Evolutionary conservation across 2,888 invertebrate species (phyloP).

Genomic region (Melanostoma scalare): DNA sequence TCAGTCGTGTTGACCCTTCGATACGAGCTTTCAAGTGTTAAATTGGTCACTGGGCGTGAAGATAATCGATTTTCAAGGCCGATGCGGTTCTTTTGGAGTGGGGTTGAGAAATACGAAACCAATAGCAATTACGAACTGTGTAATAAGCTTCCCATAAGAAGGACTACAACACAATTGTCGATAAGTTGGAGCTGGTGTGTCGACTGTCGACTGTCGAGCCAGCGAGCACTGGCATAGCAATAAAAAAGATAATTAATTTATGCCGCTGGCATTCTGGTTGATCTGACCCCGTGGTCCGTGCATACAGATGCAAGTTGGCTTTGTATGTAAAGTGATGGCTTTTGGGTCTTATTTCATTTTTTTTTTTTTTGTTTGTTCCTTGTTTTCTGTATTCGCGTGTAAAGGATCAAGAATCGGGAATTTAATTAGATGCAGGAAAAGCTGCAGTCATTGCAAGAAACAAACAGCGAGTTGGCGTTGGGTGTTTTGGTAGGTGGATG

Average conservation of each 20-base stretch:
- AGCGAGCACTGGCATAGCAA: conserved; percentile 1
- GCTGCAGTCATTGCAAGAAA: conserved; percentile 9
- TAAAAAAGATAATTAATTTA: conserved; percentile 61
- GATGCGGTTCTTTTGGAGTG: neutral
- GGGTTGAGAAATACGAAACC: neutral
- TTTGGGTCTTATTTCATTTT: neutral
- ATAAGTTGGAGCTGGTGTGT: neutral
- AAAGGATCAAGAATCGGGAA: conserved; percentile 44
- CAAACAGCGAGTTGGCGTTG: neutral
- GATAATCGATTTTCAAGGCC: conserved; percentile 55
- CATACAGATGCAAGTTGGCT: conserved; percentile 22
- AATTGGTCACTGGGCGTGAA: conserved; percentile 50
- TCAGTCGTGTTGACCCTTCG: neutral
- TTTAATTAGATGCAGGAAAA: conserved; percentile 60
- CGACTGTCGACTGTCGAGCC: no score
- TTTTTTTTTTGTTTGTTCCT: no score
- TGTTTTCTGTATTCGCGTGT: conserved; percentile 33
- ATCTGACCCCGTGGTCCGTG: neutral
- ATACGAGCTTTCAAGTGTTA: conserved; percentile 42
- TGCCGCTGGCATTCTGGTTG: conserved; percentile 30
- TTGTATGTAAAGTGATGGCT: conserved; percentile 33
- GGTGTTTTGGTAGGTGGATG: neutral
- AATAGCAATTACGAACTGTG: conserved; percentile 38
- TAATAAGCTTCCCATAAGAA: conserved; percentile 31
- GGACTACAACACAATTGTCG: neutral